Base-by-base conservation (phyloP, 2,113 vertebrate species). In the Erythrocercus mccallii region DNA sequence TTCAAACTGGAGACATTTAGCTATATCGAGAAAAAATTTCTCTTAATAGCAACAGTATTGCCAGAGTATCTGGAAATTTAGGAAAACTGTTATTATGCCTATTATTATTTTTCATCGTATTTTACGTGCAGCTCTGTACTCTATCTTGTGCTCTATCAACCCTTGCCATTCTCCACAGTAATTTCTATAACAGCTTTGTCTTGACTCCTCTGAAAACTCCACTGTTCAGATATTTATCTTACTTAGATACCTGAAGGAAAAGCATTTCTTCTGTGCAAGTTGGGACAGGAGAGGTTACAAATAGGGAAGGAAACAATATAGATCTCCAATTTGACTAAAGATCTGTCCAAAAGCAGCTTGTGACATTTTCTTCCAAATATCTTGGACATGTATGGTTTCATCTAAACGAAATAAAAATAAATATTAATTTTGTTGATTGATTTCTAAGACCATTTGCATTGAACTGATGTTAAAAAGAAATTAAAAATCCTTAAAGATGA, bases 321-420 rank as follows among this genome's bases (percentile, higher is more conserved):
- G 15, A 60, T 35, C 37, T 76, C 11, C 11, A 31, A 0, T 42
- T 64, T 72, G 19, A 86, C 47, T 40, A 68, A 58, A 56, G 16
- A 37, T 31, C 9, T 60, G 25, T 83, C 35, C 20, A 62, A 66
- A 84, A 23, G 12, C 30, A 51, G 5, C 5, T 69, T 1, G 3
- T 51, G 7, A 15, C 6, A 48, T 77, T 38, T 38, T 73, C 17
- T 71, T 81, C 21, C 23, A 54, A 62, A 54, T 45, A 13, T 27
- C 9, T 48, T 31, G 3, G 14, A 68, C 1, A 1, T 13, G 5
- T 31, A 35, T 0, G 0, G 6, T 68, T 33, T 27, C 21, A 44
- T 44, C 8, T 44, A 47, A 69, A 86, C 44, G 2, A 64, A 86
- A 73, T 31, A 64, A 68, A 91, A 83, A 60, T 8, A 53, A 33